Conservation (phyloP, 1,140 invertebrate genomes). For the Zophobas atratus region DNA sequence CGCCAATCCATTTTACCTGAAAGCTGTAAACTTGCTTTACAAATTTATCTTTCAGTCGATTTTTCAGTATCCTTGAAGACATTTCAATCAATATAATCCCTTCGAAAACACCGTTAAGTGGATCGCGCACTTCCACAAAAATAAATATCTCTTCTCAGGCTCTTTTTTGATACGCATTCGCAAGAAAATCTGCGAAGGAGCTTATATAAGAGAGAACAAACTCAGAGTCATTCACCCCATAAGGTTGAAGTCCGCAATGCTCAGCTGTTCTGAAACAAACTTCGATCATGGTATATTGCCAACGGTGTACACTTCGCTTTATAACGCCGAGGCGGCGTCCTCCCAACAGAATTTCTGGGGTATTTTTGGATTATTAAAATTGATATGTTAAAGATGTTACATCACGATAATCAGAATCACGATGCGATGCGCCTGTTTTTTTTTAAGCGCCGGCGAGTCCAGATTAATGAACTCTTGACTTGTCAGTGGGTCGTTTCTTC, state of each 20-base stretch:
- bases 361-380: conserved; percentile 34
- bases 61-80: too few relatives aligned
- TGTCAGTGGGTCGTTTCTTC: background rate
- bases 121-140: conserved; percentile 19
- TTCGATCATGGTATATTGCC: conserved; percentile 40
- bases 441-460: background rate
- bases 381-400: background rate
- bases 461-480: background rate
- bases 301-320: conserved; percentile 40
- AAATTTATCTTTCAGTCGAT: too few relatives aligned
- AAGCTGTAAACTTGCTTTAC: too few relatives aligned
- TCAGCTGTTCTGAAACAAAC: conserved; percentile 52
- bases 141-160: conserved; percentile 11
- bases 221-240: conserved; percentile 52
- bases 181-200: conserved; percentile 40
- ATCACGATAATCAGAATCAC: background rate
- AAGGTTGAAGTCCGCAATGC: conserved; percentile 52
- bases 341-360: background rate
- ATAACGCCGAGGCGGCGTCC: conserved; percentile 28
- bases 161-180: conserved; percentile 40
- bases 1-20: too few relatives aligned
- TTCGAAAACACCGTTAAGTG: conserved; percentile 2
- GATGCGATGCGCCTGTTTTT: background rate
- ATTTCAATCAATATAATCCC: conserved; percentile 14
- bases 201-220: conserved; percentile 46